phyloP scores from a whole-genome alignment of 2,113 vertebrate species.

The Sapajus apella region DNA sequence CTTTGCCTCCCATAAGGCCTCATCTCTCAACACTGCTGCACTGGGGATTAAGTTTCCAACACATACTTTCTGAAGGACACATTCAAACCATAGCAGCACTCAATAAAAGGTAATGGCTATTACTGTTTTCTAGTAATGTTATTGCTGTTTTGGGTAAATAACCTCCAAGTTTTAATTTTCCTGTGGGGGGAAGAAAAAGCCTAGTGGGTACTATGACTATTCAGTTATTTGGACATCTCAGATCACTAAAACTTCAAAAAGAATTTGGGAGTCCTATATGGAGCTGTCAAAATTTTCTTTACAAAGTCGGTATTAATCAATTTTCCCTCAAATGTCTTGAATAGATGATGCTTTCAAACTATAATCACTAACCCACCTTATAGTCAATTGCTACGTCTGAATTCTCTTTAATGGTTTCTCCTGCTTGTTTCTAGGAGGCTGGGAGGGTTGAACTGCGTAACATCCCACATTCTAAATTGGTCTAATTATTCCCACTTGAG shows the following conservation, averaged over 20 bases:
- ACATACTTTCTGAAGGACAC: background rate
- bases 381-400: background rate
- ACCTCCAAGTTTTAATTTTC: slow-evolving; percentile 8
- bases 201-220: background rate
- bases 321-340: background rate
- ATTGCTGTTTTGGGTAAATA: background rate
- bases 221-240: background rate
- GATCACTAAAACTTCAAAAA: slow-evolving; percentile 14
- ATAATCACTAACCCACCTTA: background rate
- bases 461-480: background rate
- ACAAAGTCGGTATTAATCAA: background rate
- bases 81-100: background rate
- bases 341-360: background rate
- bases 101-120: background rate
- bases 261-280: background rate
- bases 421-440: background rate
- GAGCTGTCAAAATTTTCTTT: background rate
- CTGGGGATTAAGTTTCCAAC: background rate
- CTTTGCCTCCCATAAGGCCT: background rate
- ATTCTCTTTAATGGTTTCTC: background rate
- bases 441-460: background rate
- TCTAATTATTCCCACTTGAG: background rate
- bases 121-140: background rate
- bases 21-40: background rate
- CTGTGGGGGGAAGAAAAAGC: background rate